Base-by-base conservation (phyloP, 92 coral and sea anemone species). In the Porites lobata region DNA sequence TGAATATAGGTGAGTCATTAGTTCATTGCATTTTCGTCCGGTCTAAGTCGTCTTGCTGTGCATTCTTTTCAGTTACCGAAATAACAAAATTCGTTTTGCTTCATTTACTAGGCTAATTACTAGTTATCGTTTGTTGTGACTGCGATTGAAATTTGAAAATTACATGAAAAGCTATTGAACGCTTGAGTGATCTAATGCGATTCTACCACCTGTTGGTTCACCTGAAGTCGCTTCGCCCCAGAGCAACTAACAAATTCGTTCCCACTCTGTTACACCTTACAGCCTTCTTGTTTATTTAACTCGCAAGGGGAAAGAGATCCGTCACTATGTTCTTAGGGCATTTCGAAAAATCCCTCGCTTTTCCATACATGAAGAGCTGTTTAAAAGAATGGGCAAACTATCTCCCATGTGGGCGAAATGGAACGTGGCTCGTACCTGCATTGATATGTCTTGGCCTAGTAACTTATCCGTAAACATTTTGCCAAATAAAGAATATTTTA, bases 141-240 rank as follows among this genome's bases (percentile, higher is more conserved):
- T 32, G 50, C 19, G 86, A 54, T 43, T 58, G 50, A 56, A 22
- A 2, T 13, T 17, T 20, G 76, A 70, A 82, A 32, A 56, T 43
- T 56, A 6, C 26, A 53, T 82, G 15, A 12, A 54, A 12, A 21
- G n/a, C 64, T 15, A 2, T 9, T 79, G 54, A 18, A 71, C 86
- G 86, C 69, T 38, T 72, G 77, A 82, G 69, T 82, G 86, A 82
- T 6, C 76, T 82, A 58, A 71, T 54, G 18, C 29, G 53, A 58
- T 19, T 6, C 52, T n/a, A 65, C 29, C 78, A 70, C 78, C 86
- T 82, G 86, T 20, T 81, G 76, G 56, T 56, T 15, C 47, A 81
- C 76, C 77, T 32, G 77, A 38, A 50, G 61, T 56, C 15, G 15
- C 61, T 56, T 11, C 61, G 61, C 13, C 61, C 59, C 11, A 12